Conservation (phyloP, 2,888 invertebrate species). For the Aradus depressus region DNA sequence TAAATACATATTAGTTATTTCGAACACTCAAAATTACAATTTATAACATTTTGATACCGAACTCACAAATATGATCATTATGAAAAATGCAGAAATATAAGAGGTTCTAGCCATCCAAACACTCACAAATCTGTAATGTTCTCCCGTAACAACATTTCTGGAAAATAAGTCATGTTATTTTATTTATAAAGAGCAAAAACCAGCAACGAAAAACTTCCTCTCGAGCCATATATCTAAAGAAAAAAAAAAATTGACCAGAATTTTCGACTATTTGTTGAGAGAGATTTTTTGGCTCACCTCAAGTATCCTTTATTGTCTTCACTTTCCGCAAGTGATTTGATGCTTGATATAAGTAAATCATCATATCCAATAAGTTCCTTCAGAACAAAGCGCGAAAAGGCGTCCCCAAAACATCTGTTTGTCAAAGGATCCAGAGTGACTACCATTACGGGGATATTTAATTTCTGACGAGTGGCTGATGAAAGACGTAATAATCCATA, state of each 20-base stretch:
- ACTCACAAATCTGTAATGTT: conserved; percentile 95
- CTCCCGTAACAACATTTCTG: conserved; percentile 95
- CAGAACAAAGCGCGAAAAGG: conserved; percentile 77
- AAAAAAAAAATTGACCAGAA: not conserved
- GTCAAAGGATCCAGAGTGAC: conserved; percentile 75
- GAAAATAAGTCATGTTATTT: conserved; percentile 33
- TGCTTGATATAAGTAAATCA: conserved; percentile 91
- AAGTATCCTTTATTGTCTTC: conserved; percentile 94
- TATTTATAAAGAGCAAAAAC: not conserved
- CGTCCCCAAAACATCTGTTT: conserved; percentile 89
- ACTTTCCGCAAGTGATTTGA: conserved; percentile 87
- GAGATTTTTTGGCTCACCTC: conserved; percentile 43
- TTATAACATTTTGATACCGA: not conserved
- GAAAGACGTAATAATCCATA: conserved; percentile 91
- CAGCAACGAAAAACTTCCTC: not conserved
- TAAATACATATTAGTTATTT: not conserved
- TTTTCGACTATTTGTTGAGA: not conserved
- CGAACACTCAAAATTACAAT: not conserved
- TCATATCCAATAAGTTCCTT: conserved; percentile 94
- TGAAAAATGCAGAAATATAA: conserved; percentile 89
- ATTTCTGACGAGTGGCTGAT: conserved; percentile 67
- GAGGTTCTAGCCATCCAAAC: conserved; percentile 93
- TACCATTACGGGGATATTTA: conserved; percentile 85
- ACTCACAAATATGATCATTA: conserved; percentile 99
- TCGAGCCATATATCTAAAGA: not conserved